Evolutionary conservation across 2,888 invertebrate genomes (phyloP).

Genomic region (Orchesellides sinensis): DNA sequence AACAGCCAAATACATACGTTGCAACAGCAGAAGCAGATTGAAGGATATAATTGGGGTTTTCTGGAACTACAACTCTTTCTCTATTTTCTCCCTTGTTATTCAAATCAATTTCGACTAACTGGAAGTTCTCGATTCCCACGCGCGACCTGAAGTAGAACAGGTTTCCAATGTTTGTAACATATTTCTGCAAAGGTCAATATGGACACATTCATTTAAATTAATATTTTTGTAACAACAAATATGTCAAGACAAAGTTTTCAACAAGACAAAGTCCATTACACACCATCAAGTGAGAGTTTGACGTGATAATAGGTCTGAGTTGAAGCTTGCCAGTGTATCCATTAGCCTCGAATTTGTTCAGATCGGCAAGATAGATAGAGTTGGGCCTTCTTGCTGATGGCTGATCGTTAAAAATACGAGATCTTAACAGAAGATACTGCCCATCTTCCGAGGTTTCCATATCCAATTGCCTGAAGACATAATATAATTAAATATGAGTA

Average conservation of each 20-base stretch:
- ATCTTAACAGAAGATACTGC: constrained; percentile 42
- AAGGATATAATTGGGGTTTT: constrained; percentile 90
- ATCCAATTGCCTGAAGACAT: constrained; percentile 42
- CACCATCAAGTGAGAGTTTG: constrained; percentile 52
- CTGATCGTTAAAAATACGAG: constrained; percentile 28
- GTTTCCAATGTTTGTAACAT: constrained; percentile 91
- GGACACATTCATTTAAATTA: neutral
- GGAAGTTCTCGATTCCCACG: constrained; percentile 82
- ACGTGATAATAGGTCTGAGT: constrained; percentile 30
- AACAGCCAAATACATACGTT: constrained; percentile 76
- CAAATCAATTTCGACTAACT: constrained; percentile 85
- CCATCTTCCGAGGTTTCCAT: constrained; percentile 57
- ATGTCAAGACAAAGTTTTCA: no score
- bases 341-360: constrained; percentile 45
- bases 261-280: no score
- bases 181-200: constrained; percentile 76
- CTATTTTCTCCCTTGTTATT: constrained; percentile 84
- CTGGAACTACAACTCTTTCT: constrained; percentile 89
- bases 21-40: constrained; percentile 92
- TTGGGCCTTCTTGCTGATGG: constrained; percentile 48
- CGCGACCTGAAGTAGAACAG: constrained; percentile 87
- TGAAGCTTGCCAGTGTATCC: constrained; percentile 37
- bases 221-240: no score
- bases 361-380: constrained; percentile 51
- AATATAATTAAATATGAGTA: neutral